Evolutionary conservation across 2,888 invertebrate genomes (phyloP).

Genomic region (Clanis bilineata): DNA sequence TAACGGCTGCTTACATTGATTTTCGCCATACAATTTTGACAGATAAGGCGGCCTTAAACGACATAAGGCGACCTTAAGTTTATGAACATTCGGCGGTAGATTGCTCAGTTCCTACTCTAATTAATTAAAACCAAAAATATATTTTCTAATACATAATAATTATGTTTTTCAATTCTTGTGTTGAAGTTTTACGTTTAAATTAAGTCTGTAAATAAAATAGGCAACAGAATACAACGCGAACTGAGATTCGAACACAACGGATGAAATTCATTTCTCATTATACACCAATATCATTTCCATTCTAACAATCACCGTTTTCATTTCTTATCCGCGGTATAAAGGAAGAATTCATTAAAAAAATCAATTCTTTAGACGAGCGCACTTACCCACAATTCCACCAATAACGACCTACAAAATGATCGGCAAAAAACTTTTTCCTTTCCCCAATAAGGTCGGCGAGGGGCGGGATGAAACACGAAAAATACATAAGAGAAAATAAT

Average conservation of each 20-base stretch:
- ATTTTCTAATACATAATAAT: too few relatives aligned
- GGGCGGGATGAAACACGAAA: slow-evolving; percentile 72
- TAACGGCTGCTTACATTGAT: too few relatives aligned
- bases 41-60: too few relatives aligned
- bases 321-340: slow-evolving; percentile 64
- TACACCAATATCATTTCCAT: slow-evolving; percentile 32
- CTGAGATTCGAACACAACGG: slow-evolving; percentile 8
- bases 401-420: slow-evolving; percentile 75
- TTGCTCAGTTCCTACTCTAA: too few relatives aligned
- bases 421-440: slow-evolving; percentile 60
- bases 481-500: slow-evolving; percentile 80
- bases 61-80: too few relatives aligned
- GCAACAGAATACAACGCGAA: not conserved
- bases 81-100: too few relatives aligned
- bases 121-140: too few relatives aligned
- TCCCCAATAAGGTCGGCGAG: slow-evolving; percentile 15
- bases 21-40: too few relatives aligned
- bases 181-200: not conserved
- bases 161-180: not conserved
- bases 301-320: slow-evolving; percentile 46
- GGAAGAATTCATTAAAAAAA: slow-evolving; percentile 75
- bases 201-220: not conserved
- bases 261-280: slow-evolving; percentile 18
- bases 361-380: slow-evolving; percentile 56
- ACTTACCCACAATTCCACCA: slow-evolving; percentile 73